A percentile compares a stretch with the other conserved stretches of the same genome.
phyloP scores from a whole-genome alignment of 2,797 vertebrate genomes.

The Spondyliosoma cantharus region DNA sequence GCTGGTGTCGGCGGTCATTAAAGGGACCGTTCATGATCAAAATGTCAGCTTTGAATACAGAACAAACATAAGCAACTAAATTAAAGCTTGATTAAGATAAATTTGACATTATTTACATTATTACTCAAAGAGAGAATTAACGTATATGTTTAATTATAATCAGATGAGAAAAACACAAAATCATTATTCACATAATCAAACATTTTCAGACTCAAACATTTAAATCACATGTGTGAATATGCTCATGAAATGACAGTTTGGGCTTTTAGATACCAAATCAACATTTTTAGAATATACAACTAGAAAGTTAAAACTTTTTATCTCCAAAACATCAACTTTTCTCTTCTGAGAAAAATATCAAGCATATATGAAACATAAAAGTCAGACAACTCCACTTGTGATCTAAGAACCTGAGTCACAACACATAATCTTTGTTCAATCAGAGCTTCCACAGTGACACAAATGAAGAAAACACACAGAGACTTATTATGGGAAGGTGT shows the following conservation, averaged over 20 bases:
- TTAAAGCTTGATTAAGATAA: not conserved
- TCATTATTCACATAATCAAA: not conserved
- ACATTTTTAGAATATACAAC: not conserved
- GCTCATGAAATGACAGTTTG: not conserved
- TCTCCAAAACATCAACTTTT: not conserved
- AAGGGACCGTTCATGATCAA: not conserved
- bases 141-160: not conserved
- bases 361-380: not conserved
- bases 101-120: not conserved
- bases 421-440: not conserved
- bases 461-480: not conserved
- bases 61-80: not conserved
- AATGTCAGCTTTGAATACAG: not conserved
- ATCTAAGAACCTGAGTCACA: not conserved
- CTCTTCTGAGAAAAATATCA: no score
- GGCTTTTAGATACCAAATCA: not conserved
- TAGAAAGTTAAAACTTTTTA: not conserved
- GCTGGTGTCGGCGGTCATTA: not conserved
- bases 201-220: not conserved
- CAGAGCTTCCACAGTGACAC: not conserved
- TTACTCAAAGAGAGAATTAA: not conserved
- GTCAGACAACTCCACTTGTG: not conserved
- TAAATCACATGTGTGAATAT: not conserved
- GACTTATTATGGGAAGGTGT: not conserved
- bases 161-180: not conserved